Conservation (phyloP, 2,113 vertebrate genomes). For the rat (Rattus norvegicus) region GRCr8 NC_086031.1:102915001-102915500, state of each 20-base stretch:
- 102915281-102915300: constrained; percentile 38
- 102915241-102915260: constrained; percentile 60
- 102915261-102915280: constrained; percentile 67
- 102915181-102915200: constrained; percentile 47
- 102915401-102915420: not conserved
- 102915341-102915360: not conserved
- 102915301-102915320: constrained; percentile 30
- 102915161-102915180: constrained; percentile 22
- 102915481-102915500: not conserved
- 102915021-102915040: not conserved
- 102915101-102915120: constrained; percentile 23
- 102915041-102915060: no score
- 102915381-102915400: not conserved
- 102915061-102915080: not conserved
- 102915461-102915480: not conserved
- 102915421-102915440: not conserved
- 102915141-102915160: constrained; percentile 46
- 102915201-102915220: constrained; percentile 59
- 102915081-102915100: not conserved
- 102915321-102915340: not conserved
- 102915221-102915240: constrained; percentile 74
- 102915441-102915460: not conserved
- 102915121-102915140: constrained; percentile 43
- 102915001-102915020: accelerated
- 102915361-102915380: not conserved